These are phyloP conservation scores for Andricus grossulariae DNA, from an alignment of 1,140 invertebrate species.

Conservation along the genomic window DNA sequence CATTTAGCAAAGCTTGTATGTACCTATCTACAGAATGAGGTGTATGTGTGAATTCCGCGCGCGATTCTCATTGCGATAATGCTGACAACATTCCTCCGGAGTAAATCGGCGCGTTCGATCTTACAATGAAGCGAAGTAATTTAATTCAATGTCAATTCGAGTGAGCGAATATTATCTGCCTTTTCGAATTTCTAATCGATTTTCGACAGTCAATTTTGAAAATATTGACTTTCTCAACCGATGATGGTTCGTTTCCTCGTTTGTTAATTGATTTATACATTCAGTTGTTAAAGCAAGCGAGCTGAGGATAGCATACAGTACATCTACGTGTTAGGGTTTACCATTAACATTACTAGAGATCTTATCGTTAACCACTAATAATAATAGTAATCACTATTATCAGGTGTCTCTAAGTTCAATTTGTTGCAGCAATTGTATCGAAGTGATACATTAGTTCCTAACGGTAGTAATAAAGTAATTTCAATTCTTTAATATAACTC, in stretches of 20 bases:
- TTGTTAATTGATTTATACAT: constrained; percentile 55
- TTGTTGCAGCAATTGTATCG: constrained; percentile 37
- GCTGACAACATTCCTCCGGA: constrained; percentile 28
- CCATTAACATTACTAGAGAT: constrained; percentile 67
- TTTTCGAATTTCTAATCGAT: neutral
- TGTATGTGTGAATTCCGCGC: constrained; percentile 38
- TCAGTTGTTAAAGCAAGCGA: constrained; percentile 70
- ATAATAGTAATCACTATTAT: constrained; percentile 63
- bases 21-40: constrained; percentile 74
- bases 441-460: constrained; percentile 33
- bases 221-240: constrained; percentile 15
- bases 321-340: constrained; percentile 63
- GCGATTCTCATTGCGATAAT: constrained; percentile 55
- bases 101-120: neutral
- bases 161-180: neutral
- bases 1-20: constrained; percentile 74
- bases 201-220: constrained; percentile 14
- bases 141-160: constrained; percentile 11
- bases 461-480: constrained; percentile 23
- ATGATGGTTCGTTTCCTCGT: constrained; percentile 19
- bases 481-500: constrained; percentile 28
- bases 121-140: neutral
- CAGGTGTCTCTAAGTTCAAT: constrained; percentile 48
- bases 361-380: constrained; percentile 67
- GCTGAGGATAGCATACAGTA: constrained; percentile 67